phyloP scores from a whole-genome alignment of 2,797 vertebrate genomes.

The Jordanella pulchra region DNA sequence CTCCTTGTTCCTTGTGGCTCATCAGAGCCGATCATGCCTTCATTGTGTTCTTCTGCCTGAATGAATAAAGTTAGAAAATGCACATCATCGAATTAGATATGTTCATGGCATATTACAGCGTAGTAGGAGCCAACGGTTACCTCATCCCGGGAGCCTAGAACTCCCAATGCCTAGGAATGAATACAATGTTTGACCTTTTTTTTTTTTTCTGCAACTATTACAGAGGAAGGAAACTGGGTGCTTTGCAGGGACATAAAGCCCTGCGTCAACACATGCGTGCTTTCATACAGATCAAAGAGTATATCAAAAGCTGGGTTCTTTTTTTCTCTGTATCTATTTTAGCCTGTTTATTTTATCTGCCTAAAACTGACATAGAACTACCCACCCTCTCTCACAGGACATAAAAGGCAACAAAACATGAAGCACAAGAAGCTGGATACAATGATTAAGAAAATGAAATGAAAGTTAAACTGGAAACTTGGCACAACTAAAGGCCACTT shows the following conservation, averaged over 20 bases:
- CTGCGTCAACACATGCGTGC: not conserved
- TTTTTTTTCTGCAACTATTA: conserved; percentile 12
- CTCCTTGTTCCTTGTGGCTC: not conserved
- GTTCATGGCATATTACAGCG: too few relatives aligned
- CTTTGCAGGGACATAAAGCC: not conserved
- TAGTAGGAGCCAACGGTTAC: too few relatives aligned
- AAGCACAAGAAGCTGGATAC: too few relatives aligned
- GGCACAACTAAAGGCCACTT: too few relatives aligned
- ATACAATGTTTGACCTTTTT: conserved; percentile 14
- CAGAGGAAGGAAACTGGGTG: conserved; percentile 24
- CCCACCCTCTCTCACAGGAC: conserved; percentile 60
- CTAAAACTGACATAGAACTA: too few relatives aligned
- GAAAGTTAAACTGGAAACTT: too few relatives aligned
- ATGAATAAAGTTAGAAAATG: not conserved
- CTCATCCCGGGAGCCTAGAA: too few relatives aligned
- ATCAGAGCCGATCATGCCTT: not conserved
- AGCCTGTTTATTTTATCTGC: conserved; percentile 13
- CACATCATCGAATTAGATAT: too few relatives aligned
- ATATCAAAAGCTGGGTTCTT: not conserved
- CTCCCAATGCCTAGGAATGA: too few relatives aligned
- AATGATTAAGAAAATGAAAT: too few relatives aligned
- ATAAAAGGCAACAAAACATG: too few relatives aligned
- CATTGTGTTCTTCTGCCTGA: too few relatives aligned
- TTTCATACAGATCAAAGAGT: conserved; percentile 19
- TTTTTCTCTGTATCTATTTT: conserved; percentile 3